phyloP scores from a whole-genome alignment of 2,113 vertebrate species.

The Lagopus muta region DNA sequence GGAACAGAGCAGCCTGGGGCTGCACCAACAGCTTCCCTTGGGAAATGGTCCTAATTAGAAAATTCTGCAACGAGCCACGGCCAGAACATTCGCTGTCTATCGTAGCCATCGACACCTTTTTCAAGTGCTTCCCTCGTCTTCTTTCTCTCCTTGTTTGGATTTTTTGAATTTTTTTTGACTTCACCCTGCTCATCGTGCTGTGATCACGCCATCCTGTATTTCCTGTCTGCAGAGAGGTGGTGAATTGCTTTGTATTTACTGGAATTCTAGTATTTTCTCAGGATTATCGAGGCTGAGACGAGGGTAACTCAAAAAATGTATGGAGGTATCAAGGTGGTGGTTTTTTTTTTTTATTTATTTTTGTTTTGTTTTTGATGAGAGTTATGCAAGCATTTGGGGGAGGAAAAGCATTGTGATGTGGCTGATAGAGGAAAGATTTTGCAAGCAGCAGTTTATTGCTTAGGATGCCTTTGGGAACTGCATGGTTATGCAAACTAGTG shows the following conservation, averaged over 20 bases:
- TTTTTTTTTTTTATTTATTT: too few relatives aligned
- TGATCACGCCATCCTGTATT: accelerated
- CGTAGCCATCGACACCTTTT: background rate
- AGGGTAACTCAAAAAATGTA: background rate
- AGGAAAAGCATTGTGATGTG: conserved; percentile 1
- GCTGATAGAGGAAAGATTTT: conserved; percentile 44
- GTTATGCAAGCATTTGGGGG: background rate
- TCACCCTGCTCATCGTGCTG: background rate
- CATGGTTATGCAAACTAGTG: conserved; percentile 45
- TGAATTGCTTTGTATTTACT: background rate
- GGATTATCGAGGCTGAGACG: background rate
- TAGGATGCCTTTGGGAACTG: conserved; percentile 18
- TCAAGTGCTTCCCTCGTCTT: accelerated
- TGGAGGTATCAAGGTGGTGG: background rate
- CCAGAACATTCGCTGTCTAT: accelerated
- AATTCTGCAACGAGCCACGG: background rate
- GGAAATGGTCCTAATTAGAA: background rate
- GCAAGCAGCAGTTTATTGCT: conserved; percentile 51
- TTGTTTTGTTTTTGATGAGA: background rate
- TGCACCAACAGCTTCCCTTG: background rate
- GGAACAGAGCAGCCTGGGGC: background rate
- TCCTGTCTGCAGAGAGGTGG: background rate
- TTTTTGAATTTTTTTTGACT: background rate
- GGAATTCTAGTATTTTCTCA: background rate
- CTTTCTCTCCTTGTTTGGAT: background rate